Base-by-base conservation (phyloP, 2,797 vertebrate genomes). In the Gallirallus australis region DNA sequence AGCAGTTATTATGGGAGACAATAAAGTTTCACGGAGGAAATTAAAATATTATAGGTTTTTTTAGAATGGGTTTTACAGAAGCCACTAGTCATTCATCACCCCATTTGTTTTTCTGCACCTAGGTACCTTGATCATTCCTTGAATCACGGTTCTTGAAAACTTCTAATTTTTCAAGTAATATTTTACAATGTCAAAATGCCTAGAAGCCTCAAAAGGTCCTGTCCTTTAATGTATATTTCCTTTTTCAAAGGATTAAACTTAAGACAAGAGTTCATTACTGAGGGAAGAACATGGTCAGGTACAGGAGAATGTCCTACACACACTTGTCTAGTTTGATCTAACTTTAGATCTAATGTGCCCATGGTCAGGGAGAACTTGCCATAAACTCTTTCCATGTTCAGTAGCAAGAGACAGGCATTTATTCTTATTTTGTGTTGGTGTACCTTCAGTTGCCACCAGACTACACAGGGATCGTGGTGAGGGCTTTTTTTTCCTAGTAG, bases 21-120 rank as follows among this genome's bases (percentile, higher is more conserved):
- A 72, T 73, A 42, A 95, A 88, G 30, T 59, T 64, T 79, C 35
- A 53, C 30, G 60, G 68, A 77, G 19, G 68, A 93, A 91, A 80
- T 50, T 37, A 83, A 88, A 86, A 63, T 3, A 69, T 33, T 72
- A 39, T 18, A 18, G 42, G 2, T 40, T 70, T 76, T 64, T 91
- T 93, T 71, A 53, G 19, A 86, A 71, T 48, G 7, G 24, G 12
- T 25, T 86, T 83, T 53, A 86, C 9, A 50, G 57, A 71, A 82
- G 45, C 21, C 66, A 6, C 2, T 75, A 37, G 7, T 4, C 4
- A 78, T 35, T 1, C 15, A 59, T 48, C 23, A 73, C 19, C 12
- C 27, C 15, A 68, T 7, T 0, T 47, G 31, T 57, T 12, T 84
- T 94, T 57, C 35, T 65, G 13, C 8, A 53, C 15, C 12, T 69